Base-by-base conservation (phyloP, 2,888 invertebrate genomes). In the Tanytarsus gracilentus region DNA sequence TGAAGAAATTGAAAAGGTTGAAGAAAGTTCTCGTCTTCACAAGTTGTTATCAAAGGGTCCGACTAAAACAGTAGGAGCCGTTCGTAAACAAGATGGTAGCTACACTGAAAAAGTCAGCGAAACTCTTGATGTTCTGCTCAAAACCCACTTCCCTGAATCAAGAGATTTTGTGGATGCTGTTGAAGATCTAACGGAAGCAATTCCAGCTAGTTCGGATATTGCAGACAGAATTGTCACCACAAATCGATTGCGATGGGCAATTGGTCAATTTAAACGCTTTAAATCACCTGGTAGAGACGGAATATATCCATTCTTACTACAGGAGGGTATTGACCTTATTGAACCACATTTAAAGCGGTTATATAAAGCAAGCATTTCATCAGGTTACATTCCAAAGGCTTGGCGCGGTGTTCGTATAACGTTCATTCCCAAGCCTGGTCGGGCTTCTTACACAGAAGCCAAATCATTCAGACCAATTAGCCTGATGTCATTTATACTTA, bases 401-500 rank as follows among this genome's bases (percentile, higher is more conserved):
- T 52, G 61, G 63, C 25, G 60, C 18, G 23, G 36, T 5, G 50
- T 33, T 6, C 61, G 49, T 23, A 55, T 63, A 5, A 60, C 62
- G 2, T 64, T 63, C 44, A 62, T 63, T 11, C 64, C 65, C 0
- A 66, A 65, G 55, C 62, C 63, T 1, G 65, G 64, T 1, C 50
- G 59, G n/a, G 27, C 21, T 2, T 36, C 55, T 21, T 62, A 67
- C 33, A 52, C 30, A n/a, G 40, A 36, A 25, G 58, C 62, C 0
- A 64, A 64, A 16, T 49, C 61, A 0, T 65, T 53, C 23, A 55
- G 63, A 58, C 66, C 65, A 0, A 66, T 66, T 7, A 65, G 64
- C 52, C 53, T 67, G 1, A 64, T 59, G 1, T 66, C 65, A 1
- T 65, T 66, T 26, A 23, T 65, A 1, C 58, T 66, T 0, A 66